Conservation (phyloP, 2,797 vertebrate genomes). For the Toxotes lorentzi region DNA sequence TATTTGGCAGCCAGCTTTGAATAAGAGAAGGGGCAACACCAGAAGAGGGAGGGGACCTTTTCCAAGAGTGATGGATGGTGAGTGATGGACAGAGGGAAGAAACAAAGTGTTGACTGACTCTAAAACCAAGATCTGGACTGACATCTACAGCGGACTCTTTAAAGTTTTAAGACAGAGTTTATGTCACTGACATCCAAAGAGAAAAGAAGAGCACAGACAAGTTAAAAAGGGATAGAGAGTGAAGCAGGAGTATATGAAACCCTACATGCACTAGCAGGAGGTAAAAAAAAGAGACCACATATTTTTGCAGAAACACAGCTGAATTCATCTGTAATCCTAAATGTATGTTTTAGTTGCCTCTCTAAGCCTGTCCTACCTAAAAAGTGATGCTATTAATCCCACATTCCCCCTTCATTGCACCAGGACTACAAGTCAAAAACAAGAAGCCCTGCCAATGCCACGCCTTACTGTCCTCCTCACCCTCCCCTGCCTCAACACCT, state of each 20-base stretch:
- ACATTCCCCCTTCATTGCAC: constrained; percentile 60
- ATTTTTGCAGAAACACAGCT: background rate
- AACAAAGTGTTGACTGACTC: background rate
- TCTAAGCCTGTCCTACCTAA: constrained; percentile 17
- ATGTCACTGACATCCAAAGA: background rate
- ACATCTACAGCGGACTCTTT: constrained; percentile 19
- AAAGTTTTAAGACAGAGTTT: constrained; percentile 2
- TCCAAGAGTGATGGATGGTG: constrained; percentile 5
- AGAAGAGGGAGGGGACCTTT: constrained; percentile 4
- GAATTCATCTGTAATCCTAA: constrained; percentile 15
- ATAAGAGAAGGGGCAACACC: constrained; percentile 18
- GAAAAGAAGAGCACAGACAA: background rate
- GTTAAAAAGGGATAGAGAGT: background rate
- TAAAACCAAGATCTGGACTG: background rate
- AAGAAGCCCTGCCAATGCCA: constrained; percentile 63
- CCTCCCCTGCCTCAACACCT: constrained; percentile 41
- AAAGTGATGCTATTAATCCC: constrained; percentile 27
- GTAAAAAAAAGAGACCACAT: background rate
- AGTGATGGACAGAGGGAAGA: constrained; percentile 6
- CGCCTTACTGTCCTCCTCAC: constrained; percentile 53
- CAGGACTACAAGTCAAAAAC: constrained; percentile 65
- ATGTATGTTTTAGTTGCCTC: background rate
- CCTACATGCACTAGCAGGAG: background rate
- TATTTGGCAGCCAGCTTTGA: constrained; percentile 23
- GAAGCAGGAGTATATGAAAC: constrained; percentile 16